phyloP scores from a whole-genome alignment of 2,113 vertebrate species.

The Fukomys damarensis region DNA sequence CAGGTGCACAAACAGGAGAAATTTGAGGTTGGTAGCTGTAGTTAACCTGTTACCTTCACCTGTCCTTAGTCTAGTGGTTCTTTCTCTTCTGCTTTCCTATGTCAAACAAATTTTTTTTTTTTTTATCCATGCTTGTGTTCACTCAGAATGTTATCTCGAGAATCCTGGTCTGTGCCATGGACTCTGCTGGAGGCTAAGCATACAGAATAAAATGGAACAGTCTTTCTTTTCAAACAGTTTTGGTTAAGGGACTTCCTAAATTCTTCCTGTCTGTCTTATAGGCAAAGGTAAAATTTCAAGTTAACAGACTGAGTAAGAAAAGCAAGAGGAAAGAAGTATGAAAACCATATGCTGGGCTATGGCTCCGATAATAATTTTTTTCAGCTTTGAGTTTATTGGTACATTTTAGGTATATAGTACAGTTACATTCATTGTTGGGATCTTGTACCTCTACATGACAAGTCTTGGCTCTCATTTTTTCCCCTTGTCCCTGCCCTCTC shows the following conservation, averaged over 20 bases:
- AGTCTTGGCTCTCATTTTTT: no score
- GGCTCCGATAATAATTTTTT: not conserved
- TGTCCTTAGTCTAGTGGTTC: not conserved
- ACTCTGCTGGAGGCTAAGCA: not conserved
- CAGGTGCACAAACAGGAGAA: not conserved
- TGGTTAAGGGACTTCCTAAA: not conserved
- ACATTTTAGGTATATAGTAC: no score
- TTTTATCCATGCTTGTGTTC: not conserved
- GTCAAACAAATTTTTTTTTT: not conserved
- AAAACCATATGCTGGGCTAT: not conserved
- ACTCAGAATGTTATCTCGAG: not conserved
- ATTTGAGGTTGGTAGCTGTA: not conserved
- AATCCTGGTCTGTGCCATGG: not conserved
- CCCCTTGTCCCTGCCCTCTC: no score
- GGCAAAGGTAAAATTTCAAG: not conserved
- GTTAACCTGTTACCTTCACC: not conserved
- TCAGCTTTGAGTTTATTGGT: no score
- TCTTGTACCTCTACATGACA: no score
- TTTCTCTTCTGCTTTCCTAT: not conserved
- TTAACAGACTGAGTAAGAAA: not conserved
- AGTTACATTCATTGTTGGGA: no score
- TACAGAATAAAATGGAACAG: not conserved
- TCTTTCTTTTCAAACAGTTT: not conserved
- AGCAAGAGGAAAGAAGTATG: not conserved
- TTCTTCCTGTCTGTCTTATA: not conserved